Evolutionary conservation across 2,113 vertebrate genomes (phyloP).

Genomic region (Colius striatus): DNA sequence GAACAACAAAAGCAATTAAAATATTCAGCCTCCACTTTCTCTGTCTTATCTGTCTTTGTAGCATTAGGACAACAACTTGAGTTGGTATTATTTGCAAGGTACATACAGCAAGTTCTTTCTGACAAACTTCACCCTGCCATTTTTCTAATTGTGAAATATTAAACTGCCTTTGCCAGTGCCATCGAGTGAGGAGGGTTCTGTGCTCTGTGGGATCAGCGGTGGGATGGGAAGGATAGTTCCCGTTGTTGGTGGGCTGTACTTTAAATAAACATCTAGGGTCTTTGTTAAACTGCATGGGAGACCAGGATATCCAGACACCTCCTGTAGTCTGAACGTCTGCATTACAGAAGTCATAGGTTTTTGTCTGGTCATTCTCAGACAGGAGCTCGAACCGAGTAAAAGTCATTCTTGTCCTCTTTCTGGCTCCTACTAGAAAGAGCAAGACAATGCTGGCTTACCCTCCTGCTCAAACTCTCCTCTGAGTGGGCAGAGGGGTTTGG

Average conservation of each 20-base stretch:
- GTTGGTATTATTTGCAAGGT: neutral
- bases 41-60: neutral
- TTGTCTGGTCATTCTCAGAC: neutral
- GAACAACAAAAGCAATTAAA: neutral
- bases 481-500: neutral
- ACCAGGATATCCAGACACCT: neutral
- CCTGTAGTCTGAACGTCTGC: neutral
- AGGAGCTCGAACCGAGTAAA: neutral
- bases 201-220: neutral
- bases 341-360: neutral
- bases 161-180: neutral
- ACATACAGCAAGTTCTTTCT: neutral
- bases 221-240: neutral
- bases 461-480: neutral
- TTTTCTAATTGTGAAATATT: neutral
- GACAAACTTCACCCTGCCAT: neutral
- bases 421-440: neutral
- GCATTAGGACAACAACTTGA: neutral
- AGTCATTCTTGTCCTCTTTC: neutral
- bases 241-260: neutral
- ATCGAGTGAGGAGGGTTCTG: neutral
- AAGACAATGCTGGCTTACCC: neutral
- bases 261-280: neutral
- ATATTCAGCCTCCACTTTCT: neutral
- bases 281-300: neutral